phyloP scores from a whole-genome alignment of 2,797 vertebrate species.

The Mareca strepera region DNA sequence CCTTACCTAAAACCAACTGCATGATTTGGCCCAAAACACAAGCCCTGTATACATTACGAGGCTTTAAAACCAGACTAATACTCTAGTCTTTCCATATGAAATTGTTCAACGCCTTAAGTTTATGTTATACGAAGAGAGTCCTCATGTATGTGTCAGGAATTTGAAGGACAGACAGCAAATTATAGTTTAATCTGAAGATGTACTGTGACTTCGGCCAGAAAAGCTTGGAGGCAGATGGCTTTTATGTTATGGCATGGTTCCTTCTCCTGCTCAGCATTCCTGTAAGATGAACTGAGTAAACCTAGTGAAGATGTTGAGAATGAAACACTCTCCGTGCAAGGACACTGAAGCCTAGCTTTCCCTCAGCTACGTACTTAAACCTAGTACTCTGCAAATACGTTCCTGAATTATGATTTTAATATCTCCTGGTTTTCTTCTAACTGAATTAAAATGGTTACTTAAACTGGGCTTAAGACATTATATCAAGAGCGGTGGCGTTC shows the following conservation, averaged over 20 bases:
- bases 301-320: background rate
- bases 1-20: background rate
- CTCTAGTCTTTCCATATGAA: background rate
- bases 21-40: background rate
- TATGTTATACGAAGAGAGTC: accelerated
- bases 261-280: background rate
- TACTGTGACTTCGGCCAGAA: background rate
- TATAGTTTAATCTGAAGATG: background rate
- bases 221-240: background rate
- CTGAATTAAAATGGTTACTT: background rate
- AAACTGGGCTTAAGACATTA: background rate
- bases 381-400: background rate
- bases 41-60: background rate
- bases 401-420: background rate
- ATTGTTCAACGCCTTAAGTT: background rate
- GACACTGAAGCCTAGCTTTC: background rate
- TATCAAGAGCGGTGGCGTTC: background rate
- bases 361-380: background rate
- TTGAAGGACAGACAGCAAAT: background rate
- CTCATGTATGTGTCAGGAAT: background rate
- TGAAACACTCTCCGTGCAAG: background rate
- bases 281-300: background rate
- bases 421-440: background rate
- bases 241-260: accelerated
- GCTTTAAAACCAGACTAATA: background rate